A percentile compares a stretch with the other conserved stretches of the same genome.
These are phyloP conservation scores for Bemisia tabaci DNA, from an alignment of 1,140 invertebrate genomes.

Conservation along the genomic window DNA sequence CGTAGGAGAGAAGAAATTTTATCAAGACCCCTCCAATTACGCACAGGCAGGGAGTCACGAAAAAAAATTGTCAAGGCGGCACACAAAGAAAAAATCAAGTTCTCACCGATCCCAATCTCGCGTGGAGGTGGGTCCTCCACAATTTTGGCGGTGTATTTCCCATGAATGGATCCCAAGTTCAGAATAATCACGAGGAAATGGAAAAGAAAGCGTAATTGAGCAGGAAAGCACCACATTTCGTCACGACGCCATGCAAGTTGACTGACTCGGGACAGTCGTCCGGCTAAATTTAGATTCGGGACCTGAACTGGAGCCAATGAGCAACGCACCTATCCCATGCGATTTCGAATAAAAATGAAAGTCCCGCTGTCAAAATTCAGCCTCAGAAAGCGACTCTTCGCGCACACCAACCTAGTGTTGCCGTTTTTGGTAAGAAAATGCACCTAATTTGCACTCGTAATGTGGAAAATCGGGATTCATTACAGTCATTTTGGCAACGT, in stretches of 20 bases:
- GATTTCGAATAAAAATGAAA: no score
- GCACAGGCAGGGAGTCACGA: no score
- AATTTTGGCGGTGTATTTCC: background rate
- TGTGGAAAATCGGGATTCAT: no score
- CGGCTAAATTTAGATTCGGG: background rate
- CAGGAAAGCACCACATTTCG: background rate
- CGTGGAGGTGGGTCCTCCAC: background rate
- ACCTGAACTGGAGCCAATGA: background rate
- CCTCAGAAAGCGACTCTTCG: no score
- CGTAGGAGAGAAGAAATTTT: no score
- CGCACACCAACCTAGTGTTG: no score
- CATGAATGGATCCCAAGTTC: background rate
- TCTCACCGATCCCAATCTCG: background rate
- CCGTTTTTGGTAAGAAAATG: no score
- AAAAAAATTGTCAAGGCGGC: background rate
- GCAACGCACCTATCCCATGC: no score
- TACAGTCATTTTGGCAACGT: no score
- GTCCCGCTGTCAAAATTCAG: no score
- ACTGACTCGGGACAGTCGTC: background rate
- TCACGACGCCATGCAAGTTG: background rate
- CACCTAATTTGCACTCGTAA: no score
- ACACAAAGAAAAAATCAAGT: background rate
- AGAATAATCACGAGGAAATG: background rate
- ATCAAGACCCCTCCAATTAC: no score
- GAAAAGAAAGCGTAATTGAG: background rate